A percentile compares a stretch with the other conserved stretches of the same genome.
Conservation (phyloP, 2,888 invertebrate genomes). For the Heteropelma amictum region DNA sequence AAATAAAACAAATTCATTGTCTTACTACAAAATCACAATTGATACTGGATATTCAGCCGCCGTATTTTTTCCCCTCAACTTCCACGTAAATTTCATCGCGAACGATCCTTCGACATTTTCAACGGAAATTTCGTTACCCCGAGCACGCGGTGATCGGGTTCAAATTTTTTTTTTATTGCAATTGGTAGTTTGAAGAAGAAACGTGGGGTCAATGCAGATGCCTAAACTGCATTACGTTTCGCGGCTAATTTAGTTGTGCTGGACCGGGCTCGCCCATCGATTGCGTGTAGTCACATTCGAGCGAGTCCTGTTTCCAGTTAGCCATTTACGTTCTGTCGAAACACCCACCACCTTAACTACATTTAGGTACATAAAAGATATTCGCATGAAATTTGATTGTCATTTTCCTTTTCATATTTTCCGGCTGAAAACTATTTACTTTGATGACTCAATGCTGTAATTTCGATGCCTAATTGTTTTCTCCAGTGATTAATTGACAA, state of each 20-base stretch:
- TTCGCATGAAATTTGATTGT: not conserved
- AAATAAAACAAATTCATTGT: too few species aligned
- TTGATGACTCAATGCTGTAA: not conserved
- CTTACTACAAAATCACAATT: too few species aligned
- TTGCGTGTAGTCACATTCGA: conserved; percentile 36
- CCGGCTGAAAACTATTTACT: not conserved
- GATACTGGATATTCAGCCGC: too few species aligned
- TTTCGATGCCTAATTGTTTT: not conserved
- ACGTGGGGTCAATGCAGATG: conserved; percentile 11
- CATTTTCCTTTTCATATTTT: not conserved
- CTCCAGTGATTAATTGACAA: too few species aligned
- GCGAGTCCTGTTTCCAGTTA: conserved; percentile 45
- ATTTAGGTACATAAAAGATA: not conserved
- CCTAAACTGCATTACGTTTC: conserved; percentile 46
- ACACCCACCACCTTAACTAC: not conserved
- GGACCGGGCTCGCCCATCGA: conserved; percentile 31
- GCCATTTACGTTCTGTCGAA: conserved; percentile 39
- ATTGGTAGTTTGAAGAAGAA: conserved; percentile 34
- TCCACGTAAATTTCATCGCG: not conserved
- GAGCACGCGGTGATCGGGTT: not conserved
- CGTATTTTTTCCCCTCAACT: too few species aligned
- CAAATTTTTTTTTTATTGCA: conserved; percentile 5
- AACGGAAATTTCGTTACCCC: conserved; percentile 25
- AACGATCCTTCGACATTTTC: not conserved
- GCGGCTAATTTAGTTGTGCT: conserved; percentile 48